Evolutionary conservation across 2,113 vertebrate species (phyloP).

Genomic region (Podarcis muralis): DNA sequence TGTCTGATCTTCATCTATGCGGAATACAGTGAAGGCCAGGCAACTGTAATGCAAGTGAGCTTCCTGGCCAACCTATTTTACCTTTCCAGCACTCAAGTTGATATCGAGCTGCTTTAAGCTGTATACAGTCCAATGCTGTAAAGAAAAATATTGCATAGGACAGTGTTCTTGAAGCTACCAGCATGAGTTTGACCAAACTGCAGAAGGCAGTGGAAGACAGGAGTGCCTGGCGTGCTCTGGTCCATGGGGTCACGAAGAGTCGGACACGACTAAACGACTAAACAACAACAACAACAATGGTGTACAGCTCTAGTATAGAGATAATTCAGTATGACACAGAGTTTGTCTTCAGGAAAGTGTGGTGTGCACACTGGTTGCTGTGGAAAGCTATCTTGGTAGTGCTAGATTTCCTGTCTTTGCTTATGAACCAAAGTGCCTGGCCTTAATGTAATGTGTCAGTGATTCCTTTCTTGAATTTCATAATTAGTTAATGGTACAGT

Average conservation of each 20-base stretch:
- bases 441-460: slow-evolving; percentile 16
- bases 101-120: too few relatives aligned
- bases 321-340: background rate
- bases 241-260: too few relatives aligned
- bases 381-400: slow-evolving; percentile 1
- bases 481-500: slow-evolving; percentile 6
- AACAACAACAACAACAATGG: too few relatives aligned
- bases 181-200: too few relatives aligned
- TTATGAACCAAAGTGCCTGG: background rate
- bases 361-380: background rate
- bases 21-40: background rate
- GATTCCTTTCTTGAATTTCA: slow-evolving; percentile 28
- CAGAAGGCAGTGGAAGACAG: too few relatives aligned
- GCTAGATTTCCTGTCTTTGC: background rate
- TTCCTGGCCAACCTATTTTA: too few relatives aligned
- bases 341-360: background rate
- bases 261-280: too few relatives aligned
- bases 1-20: background rate
- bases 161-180: too few relatives aligned
- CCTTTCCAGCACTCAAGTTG: too few relatives aligned
- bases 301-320: background rate
- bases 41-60: background rate
- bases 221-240: too few relatives aligned
- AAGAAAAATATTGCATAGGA: too few relatives aligned
- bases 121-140: too few relatives aligned